Evolutionary conservation across 2,888 invertebrate genomes (phyloP).

Genomic region (Alsophila aescularia): DNA sequence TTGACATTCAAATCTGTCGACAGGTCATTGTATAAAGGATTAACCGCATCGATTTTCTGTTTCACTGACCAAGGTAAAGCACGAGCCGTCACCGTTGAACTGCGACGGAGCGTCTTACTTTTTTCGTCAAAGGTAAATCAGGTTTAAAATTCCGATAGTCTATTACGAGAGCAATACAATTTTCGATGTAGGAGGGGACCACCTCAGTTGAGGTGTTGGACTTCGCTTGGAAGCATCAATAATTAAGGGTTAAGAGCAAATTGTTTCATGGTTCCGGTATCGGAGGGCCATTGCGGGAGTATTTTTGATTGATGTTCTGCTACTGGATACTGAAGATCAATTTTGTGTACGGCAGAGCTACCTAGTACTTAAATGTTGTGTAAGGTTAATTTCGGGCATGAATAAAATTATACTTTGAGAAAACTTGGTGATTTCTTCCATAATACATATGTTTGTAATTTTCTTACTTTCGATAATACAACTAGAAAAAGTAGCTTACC

Average conservation of each 20-base stretch:
- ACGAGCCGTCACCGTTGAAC: conserved; percentile 67
- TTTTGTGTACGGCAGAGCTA: conserved; percentile 32
- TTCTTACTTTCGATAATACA: too few species aligned
- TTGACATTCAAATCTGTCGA: conserved; percentile 60
- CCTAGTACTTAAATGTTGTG: conserved; percentile 21
- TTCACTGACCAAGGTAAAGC: conserved; percentile 72
- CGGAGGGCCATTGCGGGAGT: conserved; percentile 38
- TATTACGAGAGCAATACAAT: conserved; percentile 36
- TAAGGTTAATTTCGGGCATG: conserved; percentile 25
- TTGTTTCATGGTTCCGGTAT: conserved; percentile 67
- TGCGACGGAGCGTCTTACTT: conserved; percentile 38
- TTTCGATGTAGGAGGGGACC: conserved; percentile 49
- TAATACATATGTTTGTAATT: too few species aligned
- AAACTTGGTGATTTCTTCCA: not conserved
- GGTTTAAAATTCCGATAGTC: conserved; percentile 28
- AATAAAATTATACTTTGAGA: conserved; percentile 14
- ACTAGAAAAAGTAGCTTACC: too few species aligned
- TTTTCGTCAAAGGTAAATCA: conserved; percentile 17
- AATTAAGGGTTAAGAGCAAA: conserved; percentile 64
- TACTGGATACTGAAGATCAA: conserved; percentile 29
- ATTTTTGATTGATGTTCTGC: conserved; percentile 37
- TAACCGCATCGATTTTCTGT: conserved; percentile 78
- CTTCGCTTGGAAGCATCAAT: conserved; percentile 44
- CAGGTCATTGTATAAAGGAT: conserved; percentile 59
- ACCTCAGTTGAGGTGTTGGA: conserved; percentile 53